A percentile compares a stretch with the other conserved stretches of the same genome.
Conservation (phyloP, 2,113 vertebrate genomes). For the Phyllostomus discolor region DNA sequence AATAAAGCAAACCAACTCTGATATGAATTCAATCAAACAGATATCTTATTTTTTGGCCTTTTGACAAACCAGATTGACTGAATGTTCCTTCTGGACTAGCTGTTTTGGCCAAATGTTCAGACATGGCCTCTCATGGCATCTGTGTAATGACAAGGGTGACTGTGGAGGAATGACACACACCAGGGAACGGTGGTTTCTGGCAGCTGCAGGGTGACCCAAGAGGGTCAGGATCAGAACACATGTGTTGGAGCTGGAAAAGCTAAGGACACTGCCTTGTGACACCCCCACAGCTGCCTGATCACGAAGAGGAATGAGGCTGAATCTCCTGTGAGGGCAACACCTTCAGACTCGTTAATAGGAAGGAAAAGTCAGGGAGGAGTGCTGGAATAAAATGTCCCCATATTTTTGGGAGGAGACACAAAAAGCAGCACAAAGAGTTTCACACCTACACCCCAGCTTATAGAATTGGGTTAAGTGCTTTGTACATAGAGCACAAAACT, state of each 20-base stretch:
- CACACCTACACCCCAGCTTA: neutral
- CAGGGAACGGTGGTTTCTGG: neutral
- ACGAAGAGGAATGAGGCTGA: neutral
- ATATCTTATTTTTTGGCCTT: neutral
- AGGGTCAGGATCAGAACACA: neutral
- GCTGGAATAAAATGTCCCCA: neutral
- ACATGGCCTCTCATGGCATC: neutral
- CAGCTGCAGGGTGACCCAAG: neutral
- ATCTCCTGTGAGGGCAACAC: neutral
- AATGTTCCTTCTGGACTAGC: neutral
- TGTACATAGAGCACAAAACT: neutral
- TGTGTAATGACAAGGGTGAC: neutral
- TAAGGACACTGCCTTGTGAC: neutral
- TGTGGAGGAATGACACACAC: neutral
- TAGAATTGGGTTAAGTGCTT: neutral
- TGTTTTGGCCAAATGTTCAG: neutral
- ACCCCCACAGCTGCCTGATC: neutral
- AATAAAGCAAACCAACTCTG: neutral
- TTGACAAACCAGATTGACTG: neutral
- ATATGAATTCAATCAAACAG: neutral
- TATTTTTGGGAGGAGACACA: neutral
- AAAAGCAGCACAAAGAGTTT: neutral
- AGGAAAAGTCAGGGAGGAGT: neutral
- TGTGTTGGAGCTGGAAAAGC: neutral
- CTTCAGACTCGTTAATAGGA: neutral